phyloP scores from a whole-genome alignment of 2,888 invertebrate species.

The Lithophane leautieri region DNA sequence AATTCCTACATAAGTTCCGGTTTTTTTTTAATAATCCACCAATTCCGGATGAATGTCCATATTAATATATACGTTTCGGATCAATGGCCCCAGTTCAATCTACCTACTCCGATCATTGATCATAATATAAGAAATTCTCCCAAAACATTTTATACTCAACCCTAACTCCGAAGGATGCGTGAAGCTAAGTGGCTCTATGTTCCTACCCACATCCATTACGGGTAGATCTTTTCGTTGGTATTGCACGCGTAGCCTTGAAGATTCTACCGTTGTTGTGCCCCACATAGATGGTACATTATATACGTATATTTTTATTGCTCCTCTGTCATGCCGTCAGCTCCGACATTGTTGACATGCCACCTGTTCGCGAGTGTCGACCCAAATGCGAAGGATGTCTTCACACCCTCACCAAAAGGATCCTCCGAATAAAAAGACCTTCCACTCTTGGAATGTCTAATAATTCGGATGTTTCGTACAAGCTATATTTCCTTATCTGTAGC shows the following conservation, averaged over 20 bases:
- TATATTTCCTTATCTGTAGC: not conserved
- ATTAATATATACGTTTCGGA: too few relatives aligned
- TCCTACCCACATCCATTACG: conserved; percentile 32
- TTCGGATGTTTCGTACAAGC: too few relatives aligned
- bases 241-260: conserved; percentile 43
- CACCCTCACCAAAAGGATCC: conserved; percentile 1
- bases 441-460: not conserved
- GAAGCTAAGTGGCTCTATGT: conserved; percentile 42
- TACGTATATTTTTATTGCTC: conserved; percentile 52
- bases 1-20: too few relatives aligned
- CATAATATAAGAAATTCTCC: not conserved
- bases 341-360: conserved; percentile 58
- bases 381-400: conserved; percentile 32
- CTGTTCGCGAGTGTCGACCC: conserved; percentile 50
- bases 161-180: conserved; percentile 10
- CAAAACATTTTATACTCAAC: conserved; percentile 4
- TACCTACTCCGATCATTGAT: too few relatives aligned
- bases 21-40: too few relatives aligned
- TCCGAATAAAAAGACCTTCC: not conserved
- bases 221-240: conserved; percentile 29
- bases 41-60: too few relatives aligned
- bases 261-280: conserved; percentile 3
- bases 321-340: conserved; percentile 40
- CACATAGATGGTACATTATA: conserved; percentile 26
- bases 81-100: too few relatives aligned